Evolutionary conservation across 1,140 invertebrate species (phyloP), one percentile per base, ranked within the genome.

Genomic region (Anoplolepis gracilipes): DNA sequence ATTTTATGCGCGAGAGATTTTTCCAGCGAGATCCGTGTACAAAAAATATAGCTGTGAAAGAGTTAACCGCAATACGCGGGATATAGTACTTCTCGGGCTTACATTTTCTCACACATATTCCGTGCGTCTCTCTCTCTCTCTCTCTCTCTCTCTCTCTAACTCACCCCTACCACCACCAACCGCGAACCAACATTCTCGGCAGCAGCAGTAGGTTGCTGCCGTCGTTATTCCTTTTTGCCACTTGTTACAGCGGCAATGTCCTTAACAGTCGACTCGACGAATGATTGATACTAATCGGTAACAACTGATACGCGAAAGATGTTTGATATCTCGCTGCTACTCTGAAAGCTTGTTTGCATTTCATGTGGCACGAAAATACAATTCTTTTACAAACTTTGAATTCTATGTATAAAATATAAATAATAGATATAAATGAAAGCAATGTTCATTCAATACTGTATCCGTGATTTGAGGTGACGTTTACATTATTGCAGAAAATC

Each of bases 201-300:
- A 49, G 13, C 46, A 49, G 22, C 25, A 30, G 30, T 59, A 33
- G 39, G 65, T 49, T 70, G 46, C 67, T 70, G 6, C 76, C 28
- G 22, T 53, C 25, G 42, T 64, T 78, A 33, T 78, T 78, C 76
- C 42, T 70, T 70, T 78, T 78, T 36, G 46, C 42, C 28, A 65
- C 67, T 69, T 69, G 65, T 46, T 69, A 77, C 59, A 46, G 59
- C 46, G 75, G 39, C 75, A 28, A 13, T 30, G 28, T 22, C 25
- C 28, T 6, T 64, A 49, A n/a, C 30, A 16, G n/a, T 61, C 16
- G 73, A 22, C 46, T 61, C 36, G 10, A 49, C n/a, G 19, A 36
- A 70, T 70, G 39, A 70, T 49, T 25, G 16, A 30, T 46, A 42
- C 30, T 42, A 46, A 49, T 53, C 42, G 67, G 30, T 49, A 46